These are phyloP conservation scores for Grammomys dolichurus DNA, from an alignment of 2,113 vertebrate genomes.

Conservation along the genomic window DNA sequence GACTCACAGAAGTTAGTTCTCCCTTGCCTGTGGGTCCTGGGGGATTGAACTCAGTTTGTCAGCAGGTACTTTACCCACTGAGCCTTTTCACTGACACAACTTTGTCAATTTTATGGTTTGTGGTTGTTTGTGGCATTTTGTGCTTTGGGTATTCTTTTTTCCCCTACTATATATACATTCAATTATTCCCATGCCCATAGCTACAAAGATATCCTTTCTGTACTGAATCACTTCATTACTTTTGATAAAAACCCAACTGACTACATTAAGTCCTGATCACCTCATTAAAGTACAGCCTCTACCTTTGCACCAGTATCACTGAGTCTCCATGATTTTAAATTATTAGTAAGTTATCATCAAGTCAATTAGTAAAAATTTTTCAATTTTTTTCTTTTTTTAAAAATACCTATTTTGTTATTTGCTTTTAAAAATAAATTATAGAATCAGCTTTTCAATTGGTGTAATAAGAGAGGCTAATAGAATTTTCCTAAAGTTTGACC, in stretches of 20 bases:
- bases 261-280: neutral
- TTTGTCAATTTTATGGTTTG: neutral
- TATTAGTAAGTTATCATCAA: neutral
- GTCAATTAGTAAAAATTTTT: neutral
- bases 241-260: conserved; percentile 24
- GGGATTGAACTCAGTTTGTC: neutral
- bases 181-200: neutral
- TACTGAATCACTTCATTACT: neutral
- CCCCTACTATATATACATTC: neutral
- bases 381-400: neutral
- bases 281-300: neutral
- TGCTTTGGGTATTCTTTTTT: neutral
- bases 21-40: neutral
- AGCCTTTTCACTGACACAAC: neutral
- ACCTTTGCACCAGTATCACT: neutral
- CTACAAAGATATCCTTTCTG: conserved; percentile 2
- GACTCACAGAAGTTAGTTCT: neutral
- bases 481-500: neutral
- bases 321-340: neutral
- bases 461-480: neutral
- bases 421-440: conserved; percentile 31
- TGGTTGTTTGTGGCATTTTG: neutral
- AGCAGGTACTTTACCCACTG: neutral
- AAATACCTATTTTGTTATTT: conserved; percentile 6
- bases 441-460: conserved; percentile 39